Evolutionary conservation across 2,113 vertebrate species (phyloP), one percentile per base, ranked within the genome.

Genomic region (Hepsetus odoe): DNA sequence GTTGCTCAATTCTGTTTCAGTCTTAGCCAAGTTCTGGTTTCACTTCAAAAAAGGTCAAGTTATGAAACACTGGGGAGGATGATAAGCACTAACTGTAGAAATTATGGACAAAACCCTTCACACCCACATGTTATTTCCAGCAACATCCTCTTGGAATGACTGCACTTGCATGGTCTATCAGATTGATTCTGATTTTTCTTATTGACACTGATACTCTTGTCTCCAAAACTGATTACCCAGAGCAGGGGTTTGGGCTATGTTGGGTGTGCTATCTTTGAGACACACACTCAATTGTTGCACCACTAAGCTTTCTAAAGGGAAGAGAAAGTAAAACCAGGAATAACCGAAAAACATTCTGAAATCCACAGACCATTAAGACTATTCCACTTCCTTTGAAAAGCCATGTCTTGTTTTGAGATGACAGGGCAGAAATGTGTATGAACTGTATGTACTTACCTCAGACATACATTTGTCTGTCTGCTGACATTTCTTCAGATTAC

Each of bases 1-100:
- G 62, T 92, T 93, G 88, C 89, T 66, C 85, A 88, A 92, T 82
- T 74, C 71, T 86, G 86, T 92, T 93, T 93, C 91, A 91, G 67
- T 90, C 85, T 93, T 91, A 77, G 91, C 77, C 87, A 92, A 93
- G 91, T 92, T 94, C 91, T 89, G 62, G 88, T 94, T 94, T 94
- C 93, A 93, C 91, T 94, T 94, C 92, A 92, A 74, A 90, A 92
- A 92, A 92, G 86, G 82, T 66, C 16, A 80, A 12, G 82, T 93
- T 92, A 90, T 89, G 91, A 92, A 92, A 93, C 85, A 83, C 69
- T 33, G 83, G 86, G 84, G 51, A 77, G 80, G 81, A 51, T 76
- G 80, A 89, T 86, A 83, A 83, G 80, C 68, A 71, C 42, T 61
- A 24, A 56, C 46, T 90, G 84, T 87, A 82, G 70, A 87, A 86